Conservation (phyloP, 2,888 invertebrate species). For the Cosmopolites sordidus region DNA sequence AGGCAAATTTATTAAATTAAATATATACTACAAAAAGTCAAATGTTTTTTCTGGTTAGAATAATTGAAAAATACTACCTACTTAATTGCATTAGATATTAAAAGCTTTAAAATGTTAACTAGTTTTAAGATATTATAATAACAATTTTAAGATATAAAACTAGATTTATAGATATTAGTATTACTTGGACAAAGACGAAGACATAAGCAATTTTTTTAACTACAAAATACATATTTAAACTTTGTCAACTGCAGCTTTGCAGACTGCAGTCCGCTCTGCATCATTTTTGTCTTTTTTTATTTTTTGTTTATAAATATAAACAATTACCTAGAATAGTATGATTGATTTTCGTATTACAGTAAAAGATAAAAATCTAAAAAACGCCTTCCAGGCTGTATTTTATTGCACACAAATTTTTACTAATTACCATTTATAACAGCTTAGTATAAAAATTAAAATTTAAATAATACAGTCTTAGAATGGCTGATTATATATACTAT, state of each 20-base stretch:
- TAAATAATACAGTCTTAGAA: constrained; percentile 52
- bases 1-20: no score
- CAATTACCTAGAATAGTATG: constrained; percentile 47
- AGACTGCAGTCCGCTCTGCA: neutral
- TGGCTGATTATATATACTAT: constrained; percentile 50
- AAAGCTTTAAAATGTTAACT: no score
- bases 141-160: no score
- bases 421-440: constrained; percentile 51
- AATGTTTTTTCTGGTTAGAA: no score
- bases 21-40: no score
- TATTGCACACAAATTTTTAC: constrained; percentile 51
- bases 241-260: neutral
- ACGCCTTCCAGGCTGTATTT: constrained; percentile 37
- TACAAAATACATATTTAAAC: constrained; percentile 19
- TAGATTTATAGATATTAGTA: constrained; percentile 3
- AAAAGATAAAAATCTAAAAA: constrained; percentile 47
- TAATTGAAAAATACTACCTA: no score
- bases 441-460: constrained; percentile 53
- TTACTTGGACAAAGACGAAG: constrained; percentile 15
- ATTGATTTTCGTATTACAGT: constrained; percentile 38
- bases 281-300: constrained; percentile 11
- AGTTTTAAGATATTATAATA: no score
- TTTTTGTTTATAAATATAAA: constrained; percentile 41
- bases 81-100: no score
- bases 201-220: constrained; percentile 21